Base-by-base conservation (phyloP, 2,797 vertebrate species). In the Parotocinclus haroldoi region DNA sequence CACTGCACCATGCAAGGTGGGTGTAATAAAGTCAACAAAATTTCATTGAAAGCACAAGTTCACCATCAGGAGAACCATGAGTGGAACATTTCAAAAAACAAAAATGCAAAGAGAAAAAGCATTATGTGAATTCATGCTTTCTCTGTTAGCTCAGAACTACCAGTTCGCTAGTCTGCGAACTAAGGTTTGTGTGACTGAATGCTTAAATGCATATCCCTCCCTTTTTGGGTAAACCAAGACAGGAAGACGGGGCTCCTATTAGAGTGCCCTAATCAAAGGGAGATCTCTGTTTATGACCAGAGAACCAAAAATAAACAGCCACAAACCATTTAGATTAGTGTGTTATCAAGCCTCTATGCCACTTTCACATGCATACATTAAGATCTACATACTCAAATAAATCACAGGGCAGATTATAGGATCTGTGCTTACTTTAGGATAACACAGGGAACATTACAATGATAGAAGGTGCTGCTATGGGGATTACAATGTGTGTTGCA, bases 181-280 rank as follows among this genome's bases (percentile, higher is more conserved):
- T 58, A 75, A 72, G 44, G 72, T 80, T 79, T 81, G 79, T 79
- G 85, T 45, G 70, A 83, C 81, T 82, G 76, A 82, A 80, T 80
- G 81, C 83, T 72, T 75, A 73, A 82, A 73, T 83, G 80, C 76
- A 77, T 75, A 76, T 82, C 78, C 83, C 83, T 83, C 85, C 84
- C 83, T 81, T 75, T 27, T 74, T 57, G 77, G 82, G 79, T 83
- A 83, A 89, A 88, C 78, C 83, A 77, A 62, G 75, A 84, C 79
- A 84, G 87, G 84, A 89, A 86, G 81, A 80, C 62, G 76, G 81
- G 83, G 82, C 81, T 85, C 80, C 77, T 76, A 85, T 87, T 89
- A 88, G 80, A 66, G 27, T 40, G 66, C 61, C 72, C 57, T 83
- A 85, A 88, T 90, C 88, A 89, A 77, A 88, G 83, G 72, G 46